phyloP scores from a whole-genome alignment of 2,113 vertebrate genomes.

The Amazona guildingii region DNA sequence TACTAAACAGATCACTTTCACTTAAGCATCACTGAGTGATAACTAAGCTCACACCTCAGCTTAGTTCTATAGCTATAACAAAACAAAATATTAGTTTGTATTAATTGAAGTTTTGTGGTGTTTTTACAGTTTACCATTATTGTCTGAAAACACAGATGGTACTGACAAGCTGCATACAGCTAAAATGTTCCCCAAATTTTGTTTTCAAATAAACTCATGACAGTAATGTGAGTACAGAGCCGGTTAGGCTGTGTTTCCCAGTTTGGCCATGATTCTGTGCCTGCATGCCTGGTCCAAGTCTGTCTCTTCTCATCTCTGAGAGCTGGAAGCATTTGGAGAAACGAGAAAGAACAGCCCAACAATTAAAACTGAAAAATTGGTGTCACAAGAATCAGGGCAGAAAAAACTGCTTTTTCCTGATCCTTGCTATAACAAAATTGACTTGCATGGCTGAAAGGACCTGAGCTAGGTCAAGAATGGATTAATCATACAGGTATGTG shows the following conservation, averaged over 20 bases:
- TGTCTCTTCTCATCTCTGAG: not conserved
- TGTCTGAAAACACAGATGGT: not conserved
- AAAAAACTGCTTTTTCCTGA: not conserved
- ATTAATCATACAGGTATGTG: not conserved
- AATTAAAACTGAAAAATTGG: not conserved
- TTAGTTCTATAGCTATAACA: not conserved
- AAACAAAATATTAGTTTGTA: not conserved
- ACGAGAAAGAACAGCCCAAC: not conserved
- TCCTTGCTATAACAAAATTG: not conserved
- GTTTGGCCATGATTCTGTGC: not conserved
- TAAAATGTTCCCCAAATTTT: not conserved
- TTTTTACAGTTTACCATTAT: not conserved
- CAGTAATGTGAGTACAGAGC: rapidly evolving
- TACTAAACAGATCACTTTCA: not conserved
- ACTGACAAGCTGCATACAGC: not conserved
- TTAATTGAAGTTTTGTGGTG: not conserved
- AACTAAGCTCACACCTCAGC: not conserved
- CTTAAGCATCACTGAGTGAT: too few species aligned
- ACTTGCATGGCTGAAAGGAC: not conserved
- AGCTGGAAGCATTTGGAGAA: not conserved
- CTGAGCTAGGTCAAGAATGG: not conserved
- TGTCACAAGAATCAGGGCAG: not conserved
- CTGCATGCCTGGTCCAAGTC: not conserved
- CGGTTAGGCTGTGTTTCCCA: not conserved
- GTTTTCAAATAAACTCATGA: not conserved